Conservation (phyloP, 1,140 invertebrate genomes). For the Pseudoatta argentina region DNA sequence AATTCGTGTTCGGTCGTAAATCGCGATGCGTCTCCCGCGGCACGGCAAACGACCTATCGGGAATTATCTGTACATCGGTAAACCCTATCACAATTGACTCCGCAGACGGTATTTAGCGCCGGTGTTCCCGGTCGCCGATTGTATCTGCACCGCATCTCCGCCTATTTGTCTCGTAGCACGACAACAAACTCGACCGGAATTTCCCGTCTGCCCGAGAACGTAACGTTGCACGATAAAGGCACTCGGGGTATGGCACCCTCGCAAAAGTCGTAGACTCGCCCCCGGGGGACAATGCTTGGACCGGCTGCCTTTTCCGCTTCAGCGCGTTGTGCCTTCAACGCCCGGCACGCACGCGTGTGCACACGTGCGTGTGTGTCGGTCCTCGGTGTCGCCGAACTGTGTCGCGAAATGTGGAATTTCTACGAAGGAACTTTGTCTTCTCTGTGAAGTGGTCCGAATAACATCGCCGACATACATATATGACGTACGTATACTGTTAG, state of each 20-base stretch:
- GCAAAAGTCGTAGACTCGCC: conserved; percentile 48
- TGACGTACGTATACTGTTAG: not conserved
- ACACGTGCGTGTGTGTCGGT: not conserved
- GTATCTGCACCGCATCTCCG: conserved; percentile 66
- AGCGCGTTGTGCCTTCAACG: not conserved
- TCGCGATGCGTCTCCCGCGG: not conserved
- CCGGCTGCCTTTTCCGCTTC: not conserved
- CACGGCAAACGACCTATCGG: not conserved
- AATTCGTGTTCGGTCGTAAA: not conserved
- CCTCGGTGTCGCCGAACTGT: conserved; percentile 13
- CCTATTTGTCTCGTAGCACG: conserved; percentile 59
- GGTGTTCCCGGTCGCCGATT: conserved; percentile 34
- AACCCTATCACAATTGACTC: conserved; percentile 45
- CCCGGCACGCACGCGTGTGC: conserved; percentile 7
- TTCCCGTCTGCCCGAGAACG: conserved; percentile 60
- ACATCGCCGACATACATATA: not conserved
- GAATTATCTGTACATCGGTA: conserved; percentile 48
- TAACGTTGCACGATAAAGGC: conserved; percentile 65
- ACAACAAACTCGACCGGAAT: conserved; percentile 61
- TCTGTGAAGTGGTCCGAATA: conserved; percentile 22
- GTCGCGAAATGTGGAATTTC: conserved; percentile 54
- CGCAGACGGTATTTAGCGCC: conserved; percentile 34
- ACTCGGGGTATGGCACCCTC: conserved; percentile 60
- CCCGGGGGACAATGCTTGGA: conserved; percentile 52
- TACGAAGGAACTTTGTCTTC: conserved; percentile 19